Evolutionary conservation across 2,888 invertebrate genomes (phyloP), one percentile per base, ranked within the genome.

Genomic region (Mesorhabditis spiculigera): DNA sequence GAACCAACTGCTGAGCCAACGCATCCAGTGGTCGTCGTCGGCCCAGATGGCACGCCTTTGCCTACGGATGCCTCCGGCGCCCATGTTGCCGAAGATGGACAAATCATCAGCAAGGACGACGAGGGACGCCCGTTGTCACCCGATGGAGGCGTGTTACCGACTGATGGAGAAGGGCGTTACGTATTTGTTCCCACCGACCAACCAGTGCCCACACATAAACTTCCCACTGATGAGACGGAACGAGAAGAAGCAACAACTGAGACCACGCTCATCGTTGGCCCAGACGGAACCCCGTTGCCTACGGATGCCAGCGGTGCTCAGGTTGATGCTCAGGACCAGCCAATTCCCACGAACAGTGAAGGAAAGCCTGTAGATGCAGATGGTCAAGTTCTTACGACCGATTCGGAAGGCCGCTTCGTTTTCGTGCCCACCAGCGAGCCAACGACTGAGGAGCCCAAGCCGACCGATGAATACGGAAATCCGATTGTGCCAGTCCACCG

Each of bases 71-170:
- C 69, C 16, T 44, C 65, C 44, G 73, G 71, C 65, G 63, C 73
- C 5, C 70, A 75, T 42, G 68, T 73, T 50, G 64, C 74, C 16
- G 73, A 78, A 28, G 79, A 80, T 44, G 74, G 74, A n/a, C 13
- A 65, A n/a, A 69, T 69, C 4, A 65, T 75, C 45, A 63, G 62
- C 8, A 65, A 45, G n/a, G 71, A 73, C 66, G 70, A 68, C 28
- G 71, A 71, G 69, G n/a, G 76, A 44, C 66, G 69, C 65, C 69
- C 73, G 45, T 66, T 80, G 63, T 79, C 79, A 28, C 69, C 79
- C 13, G 79, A 79, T 66, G 77, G 77, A 61, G 73, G 72, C 5
- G 76, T 75, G 5, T 71, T 81, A 43, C 72, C 75, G 16, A 77
- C 77, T 8, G 75, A 75, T 67, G 70, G 28, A 28, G 28, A 28